Conservation (phyloP, 2,888 invertebrate species). For the Amblyjoppa fuscipennis region DNA sequence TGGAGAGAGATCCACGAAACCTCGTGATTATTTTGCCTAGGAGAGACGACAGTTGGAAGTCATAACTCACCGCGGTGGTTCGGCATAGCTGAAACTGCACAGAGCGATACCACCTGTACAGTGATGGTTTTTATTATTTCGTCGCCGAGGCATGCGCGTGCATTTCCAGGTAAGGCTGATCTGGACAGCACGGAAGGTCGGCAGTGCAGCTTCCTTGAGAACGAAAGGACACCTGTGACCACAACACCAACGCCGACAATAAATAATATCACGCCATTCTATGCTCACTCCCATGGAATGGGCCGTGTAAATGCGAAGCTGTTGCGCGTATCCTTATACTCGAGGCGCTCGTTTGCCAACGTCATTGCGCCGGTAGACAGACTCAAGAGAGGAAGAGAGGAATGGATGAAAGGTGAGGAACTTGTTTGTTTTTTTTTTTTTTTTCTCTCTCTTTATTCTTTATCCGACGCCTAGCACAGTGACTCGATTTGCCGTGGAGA, state of each 20-base stretch:
- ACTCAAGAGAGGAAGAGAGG: slow-evolving; percentile 14
- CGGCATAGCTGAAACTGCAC: slow-evolving; percentile 6
- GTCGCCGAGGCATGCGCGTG: not conserved
- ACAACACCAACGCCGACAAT: not conserved
- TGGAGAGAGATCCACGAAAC: slow-evolving; percentile 36
- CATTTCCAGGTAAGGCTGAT: not conserved
- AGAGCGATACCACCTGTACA: slow-evolving; percentile 11
- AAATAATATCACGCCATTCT: slow-evolving; percentile 16
- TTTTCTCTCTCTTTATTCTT: not conserved
- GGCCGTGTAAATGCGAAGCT: slow-evolving; percentile 56
- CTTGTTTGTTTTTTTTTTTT: not conserved
- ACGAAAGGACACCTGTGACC: not conserved
- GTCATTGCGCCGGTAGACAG: slow-evolving; percentile 48
- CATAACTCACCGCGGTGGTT: slow-evolving; percentile 55
- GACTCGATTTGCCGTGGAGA: slow-evolving; percentile 57
- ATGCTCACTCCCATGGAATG: slow-evolving; percentile 41
- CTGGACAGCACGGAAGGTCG: not conserved
- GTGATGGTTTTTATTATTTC: slow-evolving; percentile 14
- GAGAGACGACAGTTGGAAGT: slow-evolving; percentile 58
- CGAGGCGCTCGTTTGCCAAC: slow-evolving; percentile 52
- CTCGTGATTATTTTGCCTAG: slow-evolving; percentile 51
- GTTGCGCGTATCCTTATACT: slow-evolving; percentile 39
- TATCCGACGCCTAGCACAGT: slow-evolving; percentile 24
- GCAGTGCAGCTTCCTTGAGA: not conserved
- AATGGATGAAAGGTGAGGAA: slow-evolving; percentile 19